Evolutionary conservation across 1,140 invertebrate genomes (phyloP).

Genomic region (Liolophura sinensis): DNA sequence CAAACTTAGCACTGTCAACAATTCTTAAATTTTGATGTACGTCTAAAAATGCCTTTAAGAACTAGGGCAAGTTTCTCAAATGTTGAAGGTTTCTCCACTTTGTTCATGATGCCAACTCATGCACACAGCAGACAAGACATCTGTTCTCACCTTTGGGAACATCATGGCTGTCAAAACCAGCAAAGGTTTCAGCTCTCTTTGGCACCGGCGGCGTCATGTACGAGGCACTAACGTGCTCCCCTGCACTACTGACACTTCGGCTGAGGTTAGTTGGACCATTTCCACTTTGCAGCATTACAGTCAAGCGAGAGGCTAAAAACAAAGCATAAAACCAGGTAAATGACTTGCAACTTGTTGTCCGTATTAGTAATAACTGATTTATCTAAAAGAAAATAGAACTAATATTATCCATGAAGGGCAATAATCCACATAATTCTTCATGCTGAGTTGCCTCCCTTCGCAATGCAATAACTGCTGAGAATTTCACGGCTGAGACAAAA

Average conservation of each 20-base stretch:
- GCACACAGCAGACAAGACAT: no score
- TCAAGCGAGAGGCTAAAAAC: slow-evolving; percentile 68
- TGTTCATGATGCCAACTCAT: no score
- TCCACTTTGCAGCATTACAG: slow-evolving; percentile 65
- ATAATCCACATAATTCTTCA: not conserved
- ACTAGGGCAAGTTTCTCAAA: no score
- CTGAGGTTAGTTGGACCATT: slow-evolving; percentile 76
- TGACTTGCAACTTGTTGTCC: slow-evolving; percentile 1
- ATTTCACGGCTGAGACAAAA: not conserved
- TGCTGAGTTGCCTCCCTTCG: no score
- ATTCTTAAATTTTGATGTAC: no score
- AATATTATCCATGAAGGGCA: not conserved
- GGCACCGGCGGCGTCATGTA: slow-evolving; percentile 83
- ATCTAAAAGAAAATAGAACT: not conserved
- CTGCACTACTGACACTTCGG: slow-evolving; percentile 86
- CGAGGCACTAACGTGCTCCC: slow-evolving; percentile 82
- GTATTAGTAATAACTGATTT: not conserved
- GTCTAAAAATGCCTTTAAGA: no score
- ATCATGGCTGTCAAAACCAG: slow-evolving; percentile 76
- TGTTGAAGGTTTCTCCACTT: no score
- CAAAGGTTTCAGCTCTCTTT: slow-evolving; percentile 90
- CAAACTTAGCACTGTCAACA: no score
- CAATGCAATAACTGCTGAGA: no score
- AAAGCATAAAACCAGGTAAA: slow-evolving; percentile 6
- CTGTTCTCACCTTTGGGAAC: slow-evolving; percentile 29